A percentile compares a stretch with the other conserved stretches of the same genome.
Evolutionary conservation across 2,113 vertebrate species (phyloP).

Genomic region (Oncorhynchus gorbuscha): DNA sequence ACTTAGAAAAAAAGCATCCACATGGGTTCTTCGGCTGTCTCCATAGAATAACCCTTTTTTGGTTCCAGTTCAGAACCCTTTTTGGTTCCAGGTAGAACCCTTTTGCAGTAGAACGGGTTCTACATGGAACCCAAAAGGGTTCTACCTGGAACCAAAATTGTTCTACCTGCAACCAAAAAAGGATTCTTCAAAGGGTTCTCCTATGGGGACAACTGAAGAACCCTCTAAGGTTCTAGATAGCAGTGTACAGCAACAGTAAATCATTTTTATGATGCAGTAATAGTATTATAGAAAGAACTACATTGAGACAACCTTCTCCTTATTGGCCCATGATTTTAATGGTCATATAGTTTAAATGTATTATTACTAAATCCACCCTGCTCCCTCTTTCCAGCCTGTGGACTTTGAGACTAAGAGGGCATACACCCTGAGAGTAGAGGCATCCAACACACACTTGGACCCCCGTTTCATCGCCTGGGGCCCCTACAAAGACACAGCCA

Average conservation of each 20-base stretch:
- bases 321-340: neutral
- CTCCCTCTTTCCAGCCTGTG: constrained; percentile 74
- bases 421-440: constrained; percentile 92
- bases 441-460: constrained; percentile 88
- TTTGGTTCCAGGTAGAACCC: too few relatives aligned
- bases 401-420: constrained; percentile 92
- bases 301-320: too few relatives aligned
- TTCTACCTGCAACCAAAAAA: too few relatives aligned
- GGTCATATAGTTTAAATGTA: neutral
- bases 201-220: too few relatives aligned
- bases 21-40: too few relatives aligned
- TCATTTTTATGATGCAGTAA: neutral
- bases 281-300: too few relatives aligned
- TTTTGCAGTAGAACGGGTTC: too few relatives aligned
- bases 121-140: too few relatives aligned
- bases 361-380: neutral
- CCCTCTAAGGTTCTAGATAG: neutral
- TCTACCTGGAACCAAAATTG: too few relatives aligned
- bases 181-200: too few relatives aligned
- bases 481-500: constrained; percentile 95
- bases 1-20: neutral
- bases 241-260: neutral
- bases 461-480: constrained; percentile 90
- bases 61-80: too few relatives aligned
- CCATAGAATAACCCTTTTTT: too few relatives aligned